A percentile compares a stretch with the other conserved stretches of the same genome.
Evolutionary conservation across 2,888 invertebrate species (phyloP).

Genomic region (Panzeria rudis): DNA sequence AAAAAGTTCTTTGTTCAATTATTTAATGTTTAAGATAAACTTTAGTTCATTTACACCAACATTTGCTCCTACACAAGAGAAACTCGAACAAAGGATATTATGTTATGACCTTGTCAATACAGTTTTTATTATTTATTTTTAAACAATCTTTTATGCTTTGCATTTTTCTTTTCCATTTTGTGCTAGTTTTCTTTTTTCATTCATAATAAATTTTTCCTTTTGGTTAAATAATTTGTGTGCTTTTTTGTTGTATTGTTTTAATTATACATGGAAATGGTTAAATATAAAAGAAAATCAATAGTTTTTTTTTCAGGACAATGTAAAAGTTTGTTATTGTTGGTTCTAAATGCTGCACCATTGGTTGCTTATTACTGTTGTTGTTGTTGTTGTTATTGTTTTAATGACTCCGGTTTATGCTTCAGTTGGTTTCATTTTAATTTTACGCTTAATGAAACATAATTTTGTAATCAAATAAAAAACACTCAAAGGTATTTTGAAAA

Average conservation of each 20-base stretch:
- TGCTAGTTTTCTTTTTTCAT: background rate
- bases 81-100: background rate
- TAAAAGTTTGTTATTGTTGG: background rate
- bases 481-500: conserved; percentile 62
- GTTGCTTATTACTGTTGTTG: background rate
- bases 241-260: background rate
- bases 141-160: too few relatives aligned
- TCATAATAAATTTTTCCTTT: conserved; percentile 30
- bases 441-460: conserved; percentile 72
- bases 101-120: background rate
- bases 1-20: background rate
- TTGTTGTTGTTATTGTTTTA: conserved; percentile 17
- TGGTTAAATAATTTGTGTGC: conserved; percentile 10
- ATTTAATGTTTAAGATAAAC: background rate
- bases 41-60: background rate
- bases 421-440: conserved; percentile 69
- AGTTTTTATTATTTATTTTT: background rate
- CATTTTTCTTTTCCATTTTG: background rate
- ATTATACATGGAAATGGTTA: background rate
- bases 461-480: conserved; percentile 71
- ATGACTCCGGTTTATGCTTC: conserved; percentile 68
- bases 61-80: background rate
- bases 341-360: conserved; percentile 8
- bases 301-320: conserved; percentile 21
- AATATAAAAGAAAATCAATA: conserved; percentile 53